phyloP scores from a whole-genome alignment of 2,888 invertebrate species.

The Drosophila anceps region DNA sequence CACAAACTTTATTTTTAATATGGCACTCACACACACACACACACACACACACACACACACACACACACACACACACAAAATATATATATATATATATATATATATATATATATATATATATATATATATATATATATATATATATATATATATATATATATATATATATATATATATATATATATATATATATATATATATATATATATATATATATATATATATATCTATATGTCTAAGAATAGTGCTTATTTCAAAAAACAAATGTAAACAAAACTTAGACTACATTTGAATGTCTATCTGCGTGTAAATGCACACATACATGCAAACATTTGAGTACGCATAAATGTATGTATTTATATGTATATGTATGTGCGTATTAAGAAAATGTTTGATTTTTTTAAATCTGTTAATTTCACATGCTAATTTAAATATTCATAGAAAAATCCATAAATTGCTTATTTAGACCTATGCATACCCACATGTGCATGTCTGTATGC shows the following conservation, averaged over 20 bases:
- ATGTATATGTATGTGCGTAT: neutral
- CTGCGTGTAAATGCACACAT: neutral
- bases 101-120: neutral
- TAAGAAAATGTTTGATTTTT: neutral
- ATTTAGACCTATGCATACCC: neutral
- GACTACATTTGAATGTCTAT: neutral
- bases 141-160: too few species aligned
- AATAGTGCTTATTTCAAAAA: constrained; percentile 18
- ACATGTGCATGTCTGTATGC: neutral
- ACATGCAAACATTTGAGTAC: neutral
- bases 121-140: neutral
- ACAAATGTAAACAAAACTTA: constrained; percentile 22
- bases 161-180: constrained; percentile 5
- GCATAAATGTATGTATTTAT: too few species aligned
- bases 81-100: constrained; percentile 1
- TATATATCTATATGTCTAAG: too few species aligned
- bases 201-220: constrained; percentile 1
- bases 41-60: too few species aligned
- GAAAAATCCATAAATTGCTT: neutral
- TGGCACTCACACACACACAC: too few species aligned
- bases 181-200: neutral
- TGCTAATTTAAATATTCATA: neutral
- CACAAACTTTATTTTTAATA: constrained; percentile 4
- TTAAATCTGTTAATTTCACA: neutral
- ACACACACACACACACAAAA: too few species aligned